Base-by-base conservation (phyloP, 2,113 vertebrate genomes). In the Notothenia coriiceps region DNA sequence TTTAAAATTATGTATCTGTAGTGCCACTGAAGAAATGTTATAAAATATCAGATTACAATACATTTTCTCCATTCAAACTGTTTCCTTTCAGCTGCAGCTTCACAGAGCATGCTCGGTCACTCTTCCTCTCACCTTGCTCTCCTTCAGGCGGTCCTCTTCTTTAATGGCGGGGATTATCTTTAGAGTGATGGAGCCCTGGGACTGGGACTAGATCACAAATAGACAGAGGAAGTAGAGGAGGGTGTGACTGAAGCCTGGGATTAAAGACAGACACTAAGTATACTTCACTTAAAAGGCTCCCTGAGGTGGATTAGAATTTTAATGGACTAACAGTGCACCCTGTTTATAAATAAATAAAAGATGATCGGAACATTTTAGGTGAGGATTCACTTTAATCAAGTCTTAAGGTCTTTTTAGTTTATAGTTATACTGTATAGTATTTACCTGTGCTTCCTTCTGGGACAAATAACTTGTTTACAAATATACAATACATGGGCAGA, bases 81-180 rank as follows among this genome's bases (percentile, higher is more conserved):
- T 14, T 35, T 60, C 11, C 14, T 44, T 20, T 43, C 29, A 35
- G 64, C 33, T 69, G 10, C 17, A 33, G 17, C 50, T 50, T 49
- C 25, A 57, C n/a, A 47, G 55, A 46, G 59, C 61, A 49, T 5
- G 22, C 70, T 22, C 62, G 11, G n/a, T 40, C 56, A 2, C 1
- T 22, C 44, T 52, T 54, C 47, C 14, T 65, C 86, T 3, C 80
- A 98, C 98, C 97, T 97, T 98, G 93, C 96, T 98, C 70, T 99
- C 97, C 74, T 95, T 97, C 5, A 98, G 86, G 4, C 91, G 94
- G 90, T 97, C 97, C 80, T 98, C 97, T 70, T 99, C 98, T 87
- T 96, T 98, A 75, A 97, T 79, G 6, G 97, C 98, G 18, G 98
- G 98, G 91, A 99, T 97, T 79, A 99, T 97, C 94, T 99, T 99